Conservation (phyloP, 2,797 vertebrate genomes). For the Pogoniulus pusillus region DNA sequence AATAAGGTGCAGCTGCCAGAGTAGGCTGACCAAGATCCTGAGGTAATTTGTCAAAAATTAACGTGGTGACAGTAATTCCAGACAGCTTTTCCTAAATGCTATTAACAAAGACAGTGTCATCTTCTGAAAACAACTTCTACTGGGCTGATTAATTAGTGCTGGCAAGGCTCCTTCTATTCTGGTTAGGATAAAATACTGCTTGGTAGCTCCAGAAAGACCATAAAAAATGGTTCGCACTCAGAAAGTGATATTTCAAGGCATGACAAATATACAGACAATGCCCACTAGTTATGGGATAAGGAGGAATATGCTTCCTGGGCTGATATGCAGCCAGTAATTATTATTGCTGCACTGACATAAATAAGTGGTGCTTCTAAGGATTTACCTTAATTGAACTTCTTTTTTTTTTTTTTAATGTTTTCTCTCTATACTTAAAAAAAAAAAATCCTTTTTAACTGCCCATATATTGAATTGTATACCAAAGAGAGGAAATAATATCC, state of each 20-base stretch:
- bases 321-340: background rate
- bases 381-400: background rate
- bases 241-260: background rate
- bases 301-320: background rate
- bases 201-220: background rate
- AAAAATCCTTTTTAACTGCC: background rate
- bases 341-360: background rate
- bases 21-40: background rate
- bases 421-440: background rate
- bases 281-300: background rate
- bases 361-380: background rate
- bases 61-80: background rate
- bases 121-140: constrained; percentile 5
- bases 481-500: background rate
- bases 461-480: background rate
- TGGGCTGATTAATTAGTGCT: constrained; percentile 17
- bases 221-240: background rate
- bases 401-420: background rate
- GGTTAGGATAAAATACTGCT: background rate
- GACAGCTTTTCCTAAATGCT: constrained; percentile 22
- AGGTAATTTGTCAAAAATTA: constrained; percentile 45
- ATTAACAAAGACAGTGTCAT: constrained; percentile 1
- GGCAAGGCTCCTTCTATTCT: background rate
- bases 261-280: background rate
- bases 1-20: background rate